Evolutionary conservation across 1,140 invertebrate species (phyloP), one percentile per base, ranked within the genome.

Genomic region (Drosophila quadrilineata): DNA sequence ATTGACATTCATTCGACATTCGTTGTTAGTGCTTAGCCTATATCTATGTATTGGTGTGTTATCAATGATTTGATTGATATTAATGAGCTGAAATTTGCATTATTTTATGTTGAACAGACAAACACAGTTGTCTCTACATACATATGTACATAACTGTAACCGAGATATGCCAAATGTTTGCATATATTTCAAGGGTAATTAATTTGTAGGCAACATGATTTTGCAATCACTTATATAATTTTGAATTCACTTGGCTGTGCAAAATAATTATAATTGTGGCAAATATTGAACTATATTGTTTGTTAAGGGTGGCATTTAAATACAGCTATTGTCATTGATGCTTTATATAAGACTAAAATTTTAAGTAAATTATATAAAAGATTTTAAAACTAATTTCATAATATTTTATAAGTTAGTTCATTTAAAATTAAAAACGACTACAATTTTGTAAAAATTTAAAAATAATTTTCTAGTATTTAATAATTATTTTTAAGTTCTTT

Each of bases 61-160:
- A 87, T 87, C 84, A 87, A 87, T 87, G 77, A 84, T 84, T 77
- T 87, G 77, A 87, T 87, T 87, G 84, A 87, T 84, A 87, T 87
- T 87, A 87, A 87, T 87, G 84, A 87, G 75, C 71, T 35, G 26
- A 75, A 87, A 87, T 87, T 87, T 87, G 84, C 84, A 87, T 86
- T 86, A 82, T 85, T 73, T 75, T 58, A 46, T 62, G 28, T 64
- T 71, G 52, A 69, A 40, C 72, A 76, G 50, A 69, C 38, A 16
- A 40, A 19, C n/a, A 24, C 17, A 33, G 6, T 21, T 9, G 26
- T 17, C 53, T 33, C 19, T 17, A 16, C 53, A 35, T 50, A 21
- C 71, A 41, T 57, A 41, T 48, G 50, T n/a, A n/a, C n/a, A n/a
- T n/a, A n/a, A n/a, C n/a, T n/a, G n/a, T n/a, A n/a, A n/a, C n/a